A percentile compares a stretch with the other conserved stretches of the same genome.
Evolutionary conservation across 2,888 invertebrate genomes (phyloP).

Genomic region (Erebia aethiops): DNA sequence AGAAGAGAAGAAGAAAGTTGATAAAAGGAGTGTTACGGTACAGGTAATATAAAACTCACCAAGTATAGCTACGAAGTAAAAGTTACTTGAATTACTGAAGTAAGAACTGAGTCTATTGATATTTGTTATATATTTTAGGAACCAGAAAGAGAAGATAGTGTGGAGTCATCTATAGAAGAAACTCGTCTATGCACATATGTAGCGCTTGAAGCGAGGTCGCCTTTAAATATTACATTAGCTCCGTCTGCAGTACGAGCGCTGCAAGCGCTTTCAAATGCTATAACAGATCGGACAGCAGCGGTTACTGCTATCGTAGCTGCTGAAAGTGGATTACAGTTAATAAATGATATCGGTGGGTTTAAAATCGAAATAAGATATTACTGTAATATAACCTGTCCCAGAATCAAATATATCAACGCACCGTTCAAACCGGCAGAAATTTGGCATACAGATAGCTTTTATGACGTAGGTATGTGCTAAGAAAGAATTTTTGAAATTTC

Average conservation of each 20-base stretch:
- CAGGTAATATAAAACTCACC: conserved; percentile 50
- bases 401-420: too few species aligned
- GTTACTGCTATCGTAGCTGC: conserved; percentile 64
- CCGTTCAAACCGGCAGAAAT: too few species aligned
- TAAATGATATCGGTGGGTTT: conserved; percentile 84
- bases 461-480: too few species aligned
- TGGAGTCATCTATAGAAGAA: conserved; percentile 79
- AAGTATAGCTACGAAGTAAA: too few species aligned
- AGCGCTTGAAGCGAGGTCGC: conserved; percentile 86
- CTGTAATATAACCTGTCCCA: background rate
- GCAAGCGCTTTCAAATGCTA: conserved; percentile 59
- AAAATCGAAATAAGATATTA: background rate
- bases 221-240: conserved; percentile 86
- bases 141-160: conserved; percentile 71
- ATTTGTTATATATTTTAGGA: conserved; percentile 50
- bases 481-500: too few species aligned
- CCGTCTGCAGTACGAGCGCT: conserved; percentile 85
- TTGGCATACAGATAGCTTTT: too few species aligned
- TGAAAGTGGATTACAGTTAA: conserved; percentile 65
- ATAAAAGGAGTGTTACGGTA: conserved; percentile 66
- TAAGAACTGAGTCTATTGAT: too few species aligned
- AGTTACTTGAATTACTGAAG: too few species aligned
- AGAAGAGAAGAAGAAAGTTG: conserved; percentile 57
- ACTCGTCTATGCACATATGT: conserved; percentile 84
- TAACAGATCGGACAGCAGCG: conserved; percentile 63